Evolutionary conservation across 2,888 invertebrate genomes (phyloP), one percentile per base, ranked within the genome.

Genomic region (Hydrotaea cyrtoneurina): DNA sequence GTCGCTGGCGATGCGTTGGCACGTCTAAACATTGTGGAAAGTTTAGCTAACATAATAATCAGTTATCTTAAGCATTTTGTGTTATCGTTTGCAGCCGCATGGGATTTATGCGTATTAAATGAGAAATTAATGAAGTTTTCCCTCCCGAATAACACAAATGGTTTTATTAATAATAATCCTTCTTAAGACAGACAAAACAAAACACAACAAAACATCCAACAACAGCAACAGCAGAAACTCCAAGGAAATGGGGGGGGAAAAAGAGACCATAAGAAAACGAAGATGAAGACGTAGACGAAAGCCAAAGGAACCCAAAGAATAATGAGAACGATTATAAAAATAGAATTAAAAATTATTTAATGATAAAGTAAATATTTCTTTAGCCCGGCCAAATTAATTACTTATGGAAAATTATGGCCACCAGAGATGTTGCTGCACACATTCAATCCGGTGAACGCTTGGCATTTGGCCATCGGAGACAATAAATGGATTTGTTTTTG

Each of bases 321-420:
- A 80, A 55, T 72, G 87, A 88, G 88, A 89, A 89, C 88, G 89
- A 89, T 89, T 89, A 90, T 89, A 89, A 89, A 89, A 89, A 89
- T 89, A 90, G 89, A 89, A 89, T 89, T 89, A 89, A 89, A 88
- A 89, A 89, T 88, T 69, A 69, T 69, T 46, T 69, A 69, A 69
- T 69, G 46, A 69, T 69, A 69, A 46, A 46, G 31, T 39, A 69
- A 69, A 69, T 46, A 46, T 46, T 46, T 69, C 15, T 23, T 43
- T 23, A 7, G 21, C 7, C 43, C 11, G 21, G 21, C 13, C 19
- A 69, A 69, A 69, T 69, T 69, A 69, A 69, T 69, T 69, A 69
- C 69, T 43, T 66, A 59, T 46, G 43, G 17, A 21, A 43, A 15
- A 46, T 69, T 46, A 69, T 46, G 23, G 43, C 23, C 69, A 23